Base-by-base conservation (phyloP, 1,140 invertebrate species). In the Leptinotarsa undecemlineata region DNA sequence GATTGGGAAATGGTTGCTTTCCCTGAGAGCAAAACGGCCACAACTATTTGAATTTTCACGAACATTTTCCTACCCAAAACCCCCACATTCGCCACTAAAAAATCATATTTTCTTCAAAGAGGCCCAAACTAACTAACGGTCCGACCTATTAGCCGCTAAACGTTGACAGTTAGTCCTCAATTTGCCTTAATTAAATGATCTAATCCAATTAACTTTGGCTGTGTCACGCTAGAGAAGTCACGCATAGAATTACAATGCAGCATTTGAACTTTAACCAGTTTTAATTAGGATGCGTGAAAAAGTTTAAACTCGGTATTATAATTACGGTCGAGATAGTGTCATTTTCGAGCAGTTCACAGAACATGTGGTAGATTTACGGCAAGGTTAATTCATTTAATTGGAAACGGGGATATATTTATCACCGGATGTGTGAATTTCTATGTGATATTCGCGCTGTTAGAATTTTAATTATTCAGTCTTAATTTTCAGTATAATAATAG, bases 131-230 rank as follows among this genome's bases (percentile, higher is more conserved):
- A 19, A 57, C 1, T 57, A 42, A 42, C 33, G 2, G 33, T 42
- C 8, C 33, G 51, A 57, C 51, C 3, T 57, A 3, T 57, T 57
- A 17, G 51, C n/a, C 14, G 51, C 51, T 57, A 57, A 57, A 57
- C 51, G 51, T 57, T 64, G 63, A 21, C 69, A 64, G 48, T 72
- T 57, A 51, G 33, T n/a, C 68, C 67, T 61, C 61, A 76, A 76
- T 76, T 76, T 51, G 67, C 73, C 67, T 76, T 76, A 76, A 76
- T 76, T 76, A 76, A 74, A 63, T 70, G 75, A 73, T 76, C 47
- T 69, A 57, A 76, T 76, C 75, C 73, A 57, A 72, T 68, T 63
- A 73, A 70, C 47, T 47, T 60, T 48, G 57, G 63, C n/a, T 42
- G 67, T 71, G 75, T 76, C 75, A 73, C 72, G 75, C 75, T 66